Percentiles rank a stretch among this genome's conserved stretches.
Evolutionary conservation across 2,797 vertebrate genomes (phyloP).

Genomic region (Anableps anableps): DNA sequence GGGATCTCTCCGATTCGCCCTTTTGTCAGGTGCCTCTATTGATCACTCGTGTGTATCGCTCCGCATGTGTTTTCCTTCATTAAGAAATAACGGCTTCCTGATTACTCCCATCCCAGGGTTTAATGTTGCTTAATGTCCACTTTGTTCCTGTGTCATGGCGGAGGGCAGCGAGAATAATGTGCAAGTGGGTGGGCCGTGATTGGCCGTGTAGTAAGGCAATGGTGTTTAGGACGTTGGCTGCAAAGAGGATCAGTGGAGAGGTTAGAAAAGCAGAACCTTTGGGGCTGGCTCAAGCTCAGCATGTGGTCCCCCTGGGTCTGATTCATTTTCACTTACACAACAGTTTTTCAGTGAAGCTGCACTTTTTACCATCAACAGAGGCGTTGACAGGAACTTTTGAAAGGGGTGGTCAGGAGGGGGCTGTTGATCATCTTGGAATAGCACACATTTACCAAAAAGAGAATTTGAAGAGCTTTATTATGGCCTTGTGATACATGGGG

Average conservation of each 20-base stretch:
- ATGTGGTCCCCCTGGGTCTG: slow-evolving; percentile 58
- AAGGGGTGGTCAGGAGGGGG: background rate
- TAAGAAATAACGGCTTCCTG: slow-evolving; percentile 99
- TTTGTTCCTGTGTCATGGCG: slow-evolving; percentile 99
- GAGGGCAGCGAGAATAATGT: slow-evolving; percentile 95
- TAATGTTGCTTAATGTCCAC: slow-evolving; percentile 99
- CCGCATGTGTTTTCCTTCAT: slow-evolving; percentile 99
- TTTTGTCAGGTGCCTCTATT: slow-evolving; percentile 94
- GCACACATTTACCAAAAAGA: background rate
- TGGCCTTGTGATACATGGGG: background rate
- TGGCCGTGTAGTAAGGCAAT: slow-evolving; percentile 87
- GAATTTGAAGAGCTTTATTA: background rate
- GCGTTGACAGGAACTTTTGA: slow-evolving; percentile 23
- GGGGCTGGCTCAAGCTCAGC: slow-evolving; percentile 79
- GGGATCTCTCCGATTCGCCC: slow-evolving; percentile 73
- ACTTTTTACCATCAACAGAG: slow-evolving; percentile 66
- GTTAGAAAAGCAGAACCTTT: slow-evolving; percentile 98
- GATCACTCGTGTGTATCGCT: slow-evolving; percentile 97
- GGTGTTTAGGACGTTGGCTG: slow-evolving; percentile 85
- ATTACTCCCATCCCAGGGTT: slow-evolving; percentile 97
- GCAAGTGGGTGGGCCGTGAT: slow-evolving; percentile 97
- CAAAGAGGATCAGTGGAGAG: slow-evolving; percentile 95
- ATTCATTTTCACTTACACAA: slow-evolving; percentile 63
- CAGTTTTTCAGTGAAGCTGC: slow-evolving; percentile 68
- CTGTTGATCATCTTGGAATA: background rate